These are phyloP conservation scores for Heliconius hortense DNA, from an alignment of 2,888 invertebrate genomes.

Conservation along the genomic window DNA sequence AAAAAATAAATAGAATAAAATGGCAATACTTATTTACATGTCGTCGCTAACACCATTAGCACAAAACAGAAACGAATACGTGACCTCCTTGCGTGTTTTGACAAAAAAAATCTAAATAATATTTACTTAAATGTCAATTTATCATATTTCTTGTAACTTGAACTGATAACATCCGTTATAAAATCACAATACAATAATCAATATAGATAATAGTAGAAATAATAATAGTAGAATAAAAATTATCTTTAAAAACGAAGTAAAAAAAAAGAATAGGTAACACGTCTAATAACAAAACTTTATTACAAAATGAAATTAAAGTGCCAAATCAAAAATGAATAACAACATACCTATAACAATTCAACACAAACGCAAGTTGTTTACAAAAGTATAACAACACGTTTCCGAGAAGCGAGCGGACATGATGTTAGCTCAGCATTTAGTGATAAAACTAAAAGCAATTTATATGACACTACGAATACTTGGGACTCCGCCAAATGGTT, in stretches of 20 bases:
- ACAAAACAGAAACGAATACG: slow-evolving; percentile 75
- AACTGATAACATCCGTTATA: not conserved
- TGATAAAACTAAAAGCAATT: slow-evolving; percentile 57
- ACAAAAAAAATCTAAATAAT: slow-evolving; percentile 47
- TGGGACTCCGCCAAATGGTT: slow-evolving; percentile 71
- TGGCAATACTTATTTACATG: slow-evolving; percentile 66
- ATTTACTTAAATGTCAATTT: slow-evolving; percentile 48
- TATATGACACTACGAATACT: slow-evolving; percentile 69
- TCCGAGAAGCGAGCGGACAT: slow-evolving; percentile 38
- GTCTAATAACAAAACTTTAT: not conserved
- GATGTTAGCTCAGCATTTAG: slow-evolving; percentile 32
- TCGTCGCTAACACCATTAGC: slow-evolving; percentile 74
- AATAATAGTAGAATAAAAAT: too few relatives aligned
- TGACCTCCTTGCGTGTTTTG: slow-evolving; percentile 75
- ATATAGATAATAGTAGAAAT: not conserved
- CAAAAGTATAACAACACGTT: slow-evolving; percentile 15
- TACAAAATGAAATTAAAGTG: not conserved
- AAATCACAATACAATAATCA: not conserved
- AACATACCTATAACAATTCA: not conserved
- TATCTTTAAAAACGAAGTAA: too few relatives aligned
- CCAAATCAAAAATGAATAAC: not conserved
- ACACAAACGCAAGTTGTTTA: slow-evolving; percentile 16
- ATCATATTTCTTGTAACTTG: slow-evolving; percentile 52
- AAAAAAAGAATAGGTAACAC: not conserved
- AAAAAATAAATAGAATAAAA: slow-evolving; percentile 49